Evolutionary conservation across 2,113 vertebrate species (phyloP).

Genomic region (Dipodomys stephensi): DNA sequence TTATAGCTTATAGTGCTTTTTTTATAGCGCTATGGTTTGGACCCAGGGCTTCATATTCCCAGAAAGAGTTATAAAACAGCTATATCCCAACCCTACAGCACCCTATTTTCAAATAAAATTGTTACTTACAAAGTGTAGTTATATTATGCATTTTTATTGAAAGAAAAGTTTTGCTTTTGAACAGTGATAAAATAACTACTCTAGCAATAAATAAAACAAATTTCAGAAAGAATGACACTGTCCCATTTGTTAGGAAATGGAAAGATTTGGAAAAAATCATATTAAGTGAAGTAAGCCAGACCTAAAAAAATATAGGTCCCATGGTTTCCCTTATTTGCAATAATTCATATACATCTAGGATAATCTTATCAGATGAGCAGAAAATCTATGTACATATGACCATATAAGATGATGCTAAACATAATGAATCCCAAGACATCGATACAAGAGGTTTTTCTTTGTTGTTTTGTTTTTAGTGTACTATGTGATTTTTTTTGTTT

Average conservation of each 20-base stretch:
- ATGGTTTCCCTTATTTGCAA: no score
- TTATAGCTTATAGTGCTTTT: neutral
- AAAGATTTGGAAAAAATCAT: no score
- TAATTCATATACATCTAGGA: neutral
- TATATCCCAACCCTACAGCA: neutral
- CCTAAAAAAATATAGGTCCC: no score
- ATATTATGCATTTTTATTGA: neutral
- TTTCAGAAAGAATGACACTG: neutral
- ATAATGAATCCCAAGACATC: no score
- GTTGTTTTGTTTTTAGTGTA: no score
- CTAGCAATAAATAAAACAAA: conserved; percentile 5
- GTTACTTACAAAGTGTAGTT: neutral
- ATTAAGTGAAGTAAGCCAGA: no score
- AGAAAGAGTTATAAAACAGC: neutral
- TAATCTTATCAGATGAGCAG: no score
- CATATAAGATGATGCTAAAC: no score
- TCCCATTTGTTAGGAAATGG: no score
- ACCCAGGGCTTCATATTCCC: neutral
- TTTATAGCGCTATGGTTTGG: neutral
- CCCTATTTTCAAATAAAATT: conserved; percentile 62
- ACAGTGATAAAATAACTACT: conserved; percentile 19
- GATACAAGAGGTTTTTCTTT: no score
- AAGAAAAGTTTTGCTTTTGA: neutral
- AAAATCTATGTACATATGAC: no score
- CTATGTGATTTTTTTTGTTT: no score